These are phyloP conservation scores for Stomorhina lunata DNA, from an alignment of 2,888 invertebrate species.

Conservation along the genomic window DNA sequence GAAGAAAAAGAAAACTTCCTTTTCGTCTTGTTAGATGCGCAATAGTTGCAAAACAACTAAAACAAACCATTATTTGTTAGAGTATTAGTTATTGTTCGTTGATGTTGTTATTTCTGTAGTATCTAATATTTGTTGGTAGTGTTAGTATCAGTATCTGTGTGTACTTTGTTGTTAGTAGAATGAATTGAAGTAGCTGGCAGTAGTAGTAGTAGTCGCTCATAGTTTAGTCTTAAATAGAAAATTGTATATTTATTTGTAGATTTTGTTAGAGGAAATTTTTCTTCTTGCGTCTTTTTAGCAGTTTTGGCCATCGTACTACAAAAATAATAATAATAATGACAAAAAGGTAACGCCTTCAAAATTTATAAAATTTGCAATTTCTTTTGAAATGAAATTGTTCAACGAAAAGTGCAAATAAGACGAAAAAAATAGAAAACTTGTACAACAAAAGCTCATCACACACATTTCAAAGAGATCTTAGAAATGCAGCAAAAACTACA, in stretches of 20 bases:
- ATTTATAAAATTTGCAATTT: conserved; percentile 69
- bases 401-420: conserved; percentile 47
- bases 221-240: conserved; percentile 42
- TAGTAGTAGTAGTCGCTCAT: conserved; percentile 22
- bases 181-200: conserved; percentile 26
- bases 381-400: conserved; percentile 59
- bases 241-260: too few relatives aligned
- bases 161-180: neutral
- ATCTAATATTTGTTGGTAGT: conserved; percentile 17
- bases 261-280: conserved; percentile 58
- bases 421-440: neutral
- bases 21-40: conserved; percentile 56
- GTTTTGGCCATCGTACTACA: conserved; percentile 45
- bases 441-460: neutral
- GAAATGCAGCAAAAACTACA: too few relatives aligned
- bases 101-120: conserved; percentile 24
- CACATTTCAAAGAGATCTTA: neutral
- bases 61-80: conserved; percentile 39
- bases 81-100: neutral
- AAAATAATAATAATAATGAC: conserved; percentile 64
- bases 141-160: neutral
- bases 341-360: conserved; percentile 77
- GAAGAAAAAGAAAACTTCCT: too few relatives aligned
- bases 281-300: conserved; percentile 33
- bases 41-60: conserved; percentile 55